phyloP scores from a whole-genome alignment of 2,888 invertebrate genomes.

The Polymixis lichenea region DNA sequence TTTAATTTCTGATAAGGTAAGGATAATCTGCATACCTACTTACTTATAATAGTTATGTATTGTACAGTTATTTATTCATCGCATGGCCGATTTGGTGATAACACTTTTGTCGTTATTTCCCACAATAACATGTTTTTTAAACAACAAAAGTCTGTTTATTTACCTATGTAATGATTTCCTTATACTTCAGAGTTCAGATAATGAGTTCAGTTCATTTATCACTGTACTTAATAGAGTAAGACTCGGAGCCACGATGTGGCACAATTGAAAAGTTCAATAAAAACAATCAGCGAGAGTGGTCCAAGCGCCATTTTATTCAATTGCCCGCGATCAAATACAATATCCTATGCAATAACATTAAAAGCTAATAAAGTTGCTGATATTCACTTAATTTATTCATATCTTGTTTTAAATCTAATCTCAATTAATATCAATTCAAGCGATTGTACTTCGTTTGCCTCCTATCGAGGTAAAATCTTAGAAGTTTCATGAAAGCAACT shows the following conservation, averaged over 20 bases:
- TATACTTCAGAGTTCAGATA: conserved; percentile 23
- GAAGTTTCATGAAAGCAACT: conserved; percentile 20
- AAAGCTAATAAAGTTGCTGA: conserved; percentile 28
- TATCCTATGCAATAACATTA: conserved; percentile 36
- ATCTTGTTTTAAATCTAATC: conserved; percentile 19
- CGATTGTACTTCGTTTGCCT: neutral
- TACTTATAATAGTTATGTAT: neutral
- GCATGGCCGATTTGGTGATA: conserved; percentile 9
- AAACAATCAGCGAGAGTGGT: conserved; percentile 63
- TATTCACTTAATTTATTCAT: conserved; percentile 33
- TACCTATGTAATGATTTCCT: conserved; percentile 4
- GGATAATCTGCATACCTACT: conserved; percentile 16
- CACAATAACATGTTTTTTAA: conserved; percentile 17
- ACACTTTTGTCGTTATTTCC: neutral
- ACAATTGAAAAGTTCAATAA: conserved; percentile 63
- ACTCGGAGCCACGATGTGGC: conserved; percentile 26
- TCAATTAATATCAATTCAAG: conserved; percentile 13
- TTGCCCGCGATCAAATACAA: conserved; percentile 50
- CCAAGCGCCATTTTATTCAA: conserved; percentile 60
- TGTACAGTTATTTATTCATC: conserved; percentile 6
- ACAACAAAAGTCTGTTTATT: conserved; percentile 8
- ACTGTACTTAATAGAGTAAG: conserved; percentile 21
- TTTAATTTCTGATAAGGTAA: conserved; percentile 6
- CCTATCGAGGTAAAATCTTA: conserved; percentile 6
- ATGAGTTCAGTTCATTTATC: conserved; percentile 36